A percentile compares a stretch with the other conserved stretches of the same genome.
Evolutionary conservation across 2,888 invertebrate species (phyloP).

Genomic region (Eupithecia exiguata): DNA sequence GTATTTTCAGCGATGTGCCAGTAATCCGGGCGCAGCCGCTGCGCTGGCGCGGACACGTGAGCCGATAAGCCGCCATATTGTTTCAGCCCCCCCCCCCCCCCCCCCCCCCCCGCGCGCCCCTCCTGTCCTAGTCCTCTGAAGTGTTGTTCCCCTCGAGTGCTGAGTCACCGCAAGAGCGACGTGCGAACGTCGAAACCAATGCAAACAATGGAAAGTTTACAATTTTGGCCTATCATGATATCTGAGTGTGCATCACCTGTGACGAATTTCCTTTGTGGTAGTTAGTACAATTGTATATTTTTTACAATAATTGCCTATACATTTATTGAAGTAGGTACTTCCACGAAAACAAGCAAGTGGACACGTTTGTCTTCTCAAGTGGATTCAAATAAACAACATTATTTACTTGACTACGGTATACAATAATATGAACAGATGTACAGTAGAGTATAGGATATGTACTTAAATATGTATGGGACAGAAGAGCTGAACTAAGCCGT

Average conservation of each 20-base stretch:
- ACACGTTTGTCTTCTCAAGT: no score
- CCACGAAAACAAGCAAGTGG: neutral
- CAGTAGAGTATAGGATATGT: no score
- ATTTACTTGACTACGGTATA: no score
- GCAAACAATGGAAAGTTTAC: constrained; percentile 4
- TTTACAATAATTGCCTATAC: neutral
- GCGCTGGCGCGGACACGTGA: constrained; percentile 59
- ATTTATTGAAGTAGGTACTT: neutral
- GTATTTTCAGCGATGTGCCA: constrained; percentile 78
- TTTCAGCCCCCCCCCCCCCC: constrained; percentile 57
- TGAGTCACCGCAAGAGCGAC: constrained; percentile 38
- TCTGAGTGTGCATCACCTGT: neutral
- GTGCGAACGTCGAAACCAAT: neutral
- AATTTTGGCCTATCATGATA: neutral
- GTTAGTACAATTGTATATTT: neutral
- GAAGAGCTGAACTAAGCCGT: constrained; percentile 91
- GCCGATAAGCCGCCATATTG: constrained; percentile 77
- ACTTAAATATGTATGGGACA: no score
- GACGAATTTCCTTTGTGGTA: neutral
- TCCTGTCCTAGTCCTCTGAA: constrained; percentile 49
- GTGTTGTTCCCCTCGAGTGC: constrained; percentile 40
- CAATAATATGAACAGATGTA: no score
- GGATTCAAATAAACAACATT: no score
- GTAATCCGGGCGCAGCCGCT: constrained; percentile 55
- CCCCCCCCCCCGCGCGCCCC: constrained; percentile 31